Evolutionary conservation across 2,797 vertebrate genomes (phyloP).

Genomic region (Telmatherina bonti): DNA sequence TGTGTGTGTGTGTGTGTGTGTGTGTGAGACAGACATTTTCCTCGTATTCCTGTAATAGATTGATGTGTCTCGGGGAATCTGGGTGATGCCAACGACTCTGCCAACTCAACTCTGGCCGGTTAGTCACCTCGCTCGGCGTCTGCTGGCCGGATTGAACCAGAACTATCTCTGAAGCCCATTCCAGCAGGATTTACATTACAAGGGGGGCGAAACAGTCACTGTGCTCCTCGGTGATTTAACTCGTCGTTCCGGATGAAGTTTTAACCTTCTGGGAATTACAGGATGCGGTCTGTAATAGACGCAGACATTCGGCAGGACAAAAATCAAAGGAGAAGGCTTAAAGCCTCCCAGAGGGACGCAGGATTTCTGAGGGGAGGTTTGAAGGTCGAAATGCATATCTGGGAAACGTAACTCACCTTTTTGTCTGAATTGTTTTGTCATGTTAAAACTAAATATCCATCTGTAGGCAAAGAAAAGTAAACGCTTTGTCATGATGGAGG

Average conservation of each 20-base stretch:
- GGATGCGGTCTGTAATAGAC: slow-evolving; percentile 22
- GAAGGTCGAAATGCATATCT: neutral
- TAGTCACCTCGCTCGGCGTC: slow-evolving; percentile 4
- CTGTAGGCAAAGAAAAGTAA: no score
- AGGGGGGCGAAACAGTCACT: slow-evolving; percentile 16
- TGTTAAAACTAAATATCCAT: neutral
- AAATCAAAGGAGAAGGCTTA: neutral
- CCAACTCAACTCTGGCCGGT: slow-evolving; percentile 5
- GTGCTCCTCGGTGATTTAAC: slow-evolving; percentile 21
- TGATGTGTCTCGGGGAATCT: slow-evolving; percentile 29
- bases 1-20: slow-evolving; percentile 20
- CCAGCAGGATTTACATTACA: slow-evolving; percentile 23
- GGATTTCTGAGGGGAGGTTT: neutral
- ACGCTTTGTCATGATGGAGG: no score
- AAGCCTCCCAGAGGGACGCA: neutral
- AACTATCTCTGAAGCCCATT: slow-evolving; percentile 11
- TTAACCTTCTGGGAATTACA: slow-evolving; percentile 34
- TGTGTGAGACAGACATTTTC: slow-evolving; percentile 38
- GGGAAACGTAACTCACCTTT: neutral
- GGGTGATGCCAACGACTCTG: slow-evolving; percentile 22
- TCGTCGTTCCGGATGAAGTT: slow-evolving; percentile 30
- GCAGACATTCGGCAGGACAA: slow-evolving; percentile 11
- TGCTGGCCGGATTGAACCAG: slow-evolving; percentile 16
- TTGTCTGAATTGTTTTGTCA: neutral
- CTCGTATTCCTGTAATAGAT: slow-evolving; percentile 34